Conservation (phyloP, 2,797 vertebrate genomes). For the Cyclopterus lumpus region DNA sequence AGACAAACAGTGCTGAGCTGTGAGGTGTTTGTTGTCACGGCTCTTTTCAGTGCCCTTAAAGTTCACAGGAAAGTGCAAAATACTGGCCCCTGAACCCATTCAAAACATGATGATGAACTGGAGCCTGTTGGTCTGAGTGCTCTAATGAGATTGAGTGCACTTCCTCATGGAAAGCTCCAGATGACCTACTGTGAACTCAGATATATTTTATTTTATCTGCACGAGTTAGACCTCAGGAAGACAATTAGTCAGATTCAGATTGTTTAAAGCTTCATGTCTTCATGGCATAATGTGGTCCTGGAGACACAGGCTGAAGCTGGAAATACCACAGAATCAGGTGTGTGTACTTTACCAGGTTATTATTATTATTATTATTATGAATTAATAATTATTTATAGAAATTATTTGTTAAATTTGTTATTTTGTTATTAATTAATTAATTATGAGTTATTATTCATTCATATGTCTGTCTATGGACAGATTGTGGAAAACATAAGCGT, state of each 20-base stretch:
- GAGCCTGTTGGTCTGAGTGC: background rate
- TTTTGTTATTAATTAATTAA: no score
- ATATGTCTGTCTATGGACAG: background rate
- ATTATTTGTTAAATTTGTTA: no score
- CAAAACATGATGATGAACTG: background rate
- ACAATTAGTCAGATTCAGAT: background rate
- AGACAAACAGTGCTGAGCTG: constrained; percentile 59
- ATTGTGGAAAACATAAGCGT: background rate
- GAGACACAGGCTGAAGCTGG: background rate
- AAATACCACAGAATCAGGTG: background rate
- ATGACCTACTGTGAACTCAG: background rate
- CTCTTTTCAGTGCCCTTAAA: constrained; percentile 27
- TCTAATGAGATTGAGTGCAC: background rate
- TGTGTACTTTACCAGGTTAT: background rate
- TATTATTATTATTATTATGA: no score
- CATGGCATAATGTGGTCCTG: background rate
- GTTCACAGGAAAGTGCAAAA: constrained; percentile 36
- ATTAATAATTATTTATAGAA: no score
- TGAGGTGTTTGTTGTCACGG: constrained; percentile 25
- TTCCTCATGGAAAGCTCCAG: background rate
- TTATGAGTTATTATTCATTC: no score
- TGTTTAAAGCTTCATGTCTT: background rate
- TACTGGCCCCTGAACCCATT: constrained; percentile 29
- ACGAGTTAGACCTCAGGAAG: background rate
- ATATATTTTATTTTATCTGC: background rate